Percentiles rank a stretch among this genome's conserved stretches.
Conservation (phyloP, 2,797 vertebrate species). For the Schizopygopsis malacanthus region DNA sequence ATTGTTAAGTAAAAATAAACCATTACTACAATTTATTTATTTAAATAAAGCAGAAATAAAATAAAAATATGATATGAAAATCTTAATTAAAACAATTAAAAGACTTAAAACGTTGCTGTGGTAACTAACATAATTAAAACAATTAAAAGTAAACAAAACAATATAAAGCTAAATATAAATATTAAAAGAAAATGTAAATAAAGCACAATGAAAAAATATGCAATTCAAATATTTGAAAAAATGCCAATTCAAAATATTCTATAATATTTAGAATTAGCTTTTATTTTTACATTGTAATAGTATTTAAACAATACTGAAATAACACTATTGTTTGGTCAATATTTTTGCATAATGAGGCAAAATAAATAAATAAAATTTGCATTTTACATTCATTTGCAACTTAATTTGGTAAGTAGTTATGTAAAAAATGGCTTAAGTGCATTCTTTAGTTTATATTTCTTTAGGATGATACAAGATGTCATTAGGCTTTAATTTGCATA, state of each 20-base stretch:
- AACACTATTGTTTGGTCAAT: neutral
- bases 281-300: neutral
- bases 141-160: neutral
- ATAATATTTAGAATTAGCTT: neutral
- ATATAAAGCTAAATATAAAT: neutral
- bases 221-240: too few relatives aligned
- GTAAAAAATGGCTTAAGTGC: neutral
- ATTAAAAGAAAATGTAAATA: too few relatives aligned
- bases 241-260: neutral
- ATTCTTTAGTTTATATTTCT: neutral
- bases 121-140: neutral
- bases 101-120: neutral
- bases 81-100: too few relatives aligned
- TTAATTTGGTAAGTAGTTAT: neutral
- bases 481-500: neutral
- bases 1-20: neutral
- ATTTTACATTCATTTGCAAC: neutral
- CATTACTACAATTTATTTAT: too few relatives aligned
- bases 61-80: neutral
- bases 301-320: neutral
- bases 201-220: neutral
- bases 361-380: neutral
- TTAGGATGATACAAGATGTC: neutral
- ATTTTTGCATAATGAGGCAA: neutral
- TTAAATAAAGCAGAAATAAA: neutral